Evolutionary conservation across 2,113 vertebrate species (phyloP).

Genomic region (Chloroceryle aenea): DNA sequence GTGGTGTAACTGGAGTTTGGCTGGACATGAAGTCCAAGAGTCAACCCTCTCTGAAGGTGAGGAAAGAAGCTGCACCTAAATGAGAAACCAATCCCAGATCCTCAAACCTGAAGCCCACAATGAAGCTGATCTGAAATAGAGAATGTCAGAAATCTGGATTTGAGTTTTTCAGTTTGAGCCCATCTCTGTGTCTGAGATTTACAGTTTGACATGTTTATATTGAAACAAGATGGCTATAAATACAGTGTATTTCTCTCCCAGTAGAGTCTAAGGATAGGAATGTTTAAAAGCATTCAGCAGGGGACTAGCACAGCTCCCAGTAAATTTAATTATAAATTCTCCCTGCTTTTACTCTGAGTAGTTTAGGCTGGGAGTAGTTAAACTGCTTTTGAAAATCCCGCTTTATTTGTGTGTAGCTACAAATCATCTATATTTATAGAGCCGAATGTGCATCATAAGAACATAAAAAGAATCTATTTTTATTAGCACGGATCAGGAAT

Average conservation of each 20-base stretch:
- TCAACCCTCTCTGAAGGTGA: accelerated
- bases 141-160: neutral
- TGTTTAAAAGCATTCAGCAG: constrained; percentile 63
- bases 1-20: neutral
- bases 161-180: constrained; percentile 44
- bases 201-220: constrained; percentile 66
- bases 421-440: constrained; percentile 44
- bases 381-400: constrained; percentile 47
- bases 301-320: constrained; percentile 39
- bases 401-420: constrained; percentile 32
- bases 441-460: constrained; percentile 4
- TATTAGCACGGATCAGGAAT: neutral
- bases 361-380: constrained; percentile 54
- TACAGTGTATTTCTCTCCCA: constrained; percentile 47
- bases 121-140: neutral
- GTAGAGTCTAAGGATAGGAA: constrained; percentile 27
- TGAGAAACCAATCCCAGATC: neutral
- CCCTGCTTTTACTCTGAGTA: constrained; percentile 7
- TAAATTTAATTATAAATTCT: constrained; percentile 58
- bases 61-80: neutral
- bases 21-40: neutral
- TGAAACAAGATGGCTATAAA: constrained; percentile 67
- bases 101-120: neutral
- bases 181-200: constrained; percentile 43
- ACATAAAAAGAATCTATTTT: neutral